Base-by-base conservation (phyloP, 2,888 invertebrate genomes). In the Synanthedon formicaeformis region DNA sequence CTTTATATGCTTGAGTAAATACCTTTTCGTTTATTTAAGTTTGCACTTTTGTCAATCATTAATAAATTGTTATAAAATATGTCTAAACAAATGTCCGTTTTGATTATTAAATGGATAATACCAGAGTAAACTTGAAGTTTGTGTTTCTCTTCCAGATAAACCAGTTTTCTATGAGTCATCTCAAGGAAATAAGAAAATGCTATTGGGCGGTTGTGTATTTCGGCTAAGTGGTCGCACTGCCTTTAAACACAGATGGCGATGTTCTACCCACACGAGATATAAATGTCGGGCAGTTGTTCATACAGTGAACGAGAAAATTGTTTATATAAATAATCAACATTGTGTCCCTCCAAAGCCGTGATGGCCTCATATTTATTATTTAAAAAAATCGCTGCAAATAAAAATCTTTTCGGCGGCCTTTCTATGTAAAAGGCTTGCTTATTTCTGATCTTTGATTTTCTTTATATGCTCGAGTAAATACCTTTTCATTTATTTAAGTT, bases 231-330 rank as follows among this genome's bases (percentile, higher is more conserved):
- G 49, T 16, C 3, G 14, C 8, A 16, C 12, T 16, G 18, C 14
- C 2, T 1, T 56, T 50, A 69, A 66, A 49, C 50, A 56, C 2
- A 56, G 67, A 14, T 73, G 71, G 73, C 54, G 68, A 6, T 73
- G 73, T 52, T 60, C 65, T 4, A 57, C 65, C 0, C 68, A 71
- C 45, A 64, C 66, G 14, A 60, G 60, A 2, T 62, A 50, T 12
- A 60, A 64, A 14, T 73, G 73, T 34, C 64, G 58, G 41, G 66
- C 73, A 3, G 62, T 60, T 40, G 52, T 68, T 10, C 66, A 66
- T 51, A 70, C 69, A n/a, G 51, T 60, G 6, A 57, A 62, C 2
- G 51, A 54, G 51, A 14, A 50, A 49, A 41, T 59, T 52, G 2
- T 52, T 34, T 5, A 16, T 34, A n/a, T 34, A 12, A 49, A 49